These are phyloP conservation scores for Ciconia maguari DNA, from an alignment of 2,113 vertebrate species.

Conservation along the genomic window DNA sequence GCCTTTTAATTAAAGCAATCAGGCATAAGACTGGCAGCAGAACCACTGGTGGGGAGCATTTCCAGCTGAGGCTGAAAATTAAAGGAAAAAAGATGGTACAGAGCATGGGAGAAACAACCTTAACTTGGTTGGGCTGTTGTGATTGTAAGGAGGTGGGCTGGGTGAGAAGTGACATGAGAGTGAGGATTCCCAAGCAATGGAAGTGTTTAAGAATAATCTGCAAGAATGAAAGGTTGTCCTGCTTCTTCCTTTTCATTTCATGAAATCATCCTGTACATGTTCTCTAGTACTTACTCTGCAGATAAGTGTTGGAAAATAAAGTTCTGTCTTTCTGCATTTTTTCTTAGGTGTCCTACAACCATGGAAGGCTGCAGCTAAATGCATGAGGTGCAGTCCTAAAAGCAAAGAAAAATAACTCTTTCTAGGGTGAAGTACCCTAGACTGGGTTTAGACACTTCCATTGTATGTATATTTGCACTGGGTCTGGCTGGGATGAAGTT, in stretches of 20 bases:
- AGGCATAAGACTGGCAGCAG: not conserved
- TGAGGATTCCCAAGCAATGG: not conserved
- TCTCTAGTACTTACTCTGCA: not conserved
- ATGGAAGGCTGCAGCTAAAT: not conserved
- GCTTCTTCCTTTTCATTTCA: not conserved
- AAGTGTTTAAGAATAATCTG: not conserved
- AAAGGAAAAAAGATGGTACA: not conserved
- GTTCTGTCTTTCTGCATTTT: not conserved
- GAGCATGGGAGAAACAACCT: not conserved
- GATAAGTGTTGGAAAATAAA: not conserved
- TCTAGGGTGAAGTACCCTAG: not conserved
- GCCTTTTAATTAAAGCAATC: constrained; percentile 46
- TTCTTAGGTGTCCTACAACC: not conserved
- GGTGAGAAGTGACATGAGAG: not conserved
- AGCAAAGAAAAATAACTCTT: not conserved
- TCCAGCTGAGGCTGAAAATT: not conserved
- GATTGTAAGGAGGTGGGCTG: not conserved
- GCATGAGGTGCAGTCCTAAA: not conserved
- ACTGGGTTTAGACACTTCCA: not conserved
- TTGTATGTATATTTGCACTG: not conserved
- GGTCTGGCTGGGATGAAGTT: not conserved
- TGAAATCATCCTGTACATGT: not conserved
- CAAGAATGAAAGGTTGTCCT: not conserved
- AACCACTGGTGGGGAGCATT: not conserved
- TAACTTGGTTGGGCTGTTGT: not conserved